Conservation (phyloP, 2,113 vertebrate species). For the Oreotrochilus melanogaster region DNA sequence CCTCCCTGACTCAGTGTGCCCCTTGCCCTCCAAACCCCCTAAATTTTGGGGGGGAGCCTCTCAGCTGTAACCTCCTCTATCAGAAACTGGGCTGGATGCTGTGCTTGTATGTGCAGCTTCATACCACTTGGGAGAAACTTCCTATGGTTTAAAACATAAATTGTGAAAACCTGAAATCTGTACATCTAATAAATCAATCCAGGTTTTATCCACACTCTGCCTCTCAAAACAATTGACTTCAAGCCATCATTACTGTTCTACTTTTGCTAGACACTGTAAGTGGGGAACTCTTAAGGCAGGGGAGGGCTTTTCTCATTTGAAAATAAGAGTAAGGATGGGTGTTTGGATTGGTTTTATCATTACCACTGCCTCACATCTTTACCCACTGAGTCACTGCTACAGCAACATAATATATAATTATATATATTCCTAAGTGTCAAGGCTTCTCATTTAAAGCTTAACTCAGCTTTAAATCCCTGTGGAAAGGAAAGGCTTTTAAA, state of each 20-base stretch:
- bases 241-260: neutral
- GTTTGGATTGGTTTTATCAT: neutral
- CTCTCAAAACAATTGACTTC: neutral
- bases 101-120: neutral
- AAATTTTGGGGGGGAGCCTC: rapidly evolving
- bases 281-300: neutral
- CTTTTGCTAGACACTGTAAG: neutral
- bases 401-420: neutral
- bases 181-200: neutral
- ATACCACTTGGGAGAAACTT: neutral
- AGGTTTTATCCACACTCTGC: neutral
- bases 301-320: neutral
- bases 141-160: neutral
- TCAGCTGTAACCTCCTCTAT: neutral
- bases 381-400: neutral
- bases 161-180: neutral
- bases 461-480: slow-evolving; percentile 45
- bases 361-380: neutral
- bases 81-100: neutral
- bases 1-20: rapidly evolving
- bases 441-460: slow-evolving; percentile 16
- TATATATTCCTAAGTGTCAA: neutral
- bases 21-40: neutral
- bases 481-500: slow-evolving; percentile 47
- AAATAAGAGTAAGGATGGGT: neutral